Base-by-base conservation (phyloP, 2,888 invertebrate species). In the Mesopsocus fuscifrons region DNA sequence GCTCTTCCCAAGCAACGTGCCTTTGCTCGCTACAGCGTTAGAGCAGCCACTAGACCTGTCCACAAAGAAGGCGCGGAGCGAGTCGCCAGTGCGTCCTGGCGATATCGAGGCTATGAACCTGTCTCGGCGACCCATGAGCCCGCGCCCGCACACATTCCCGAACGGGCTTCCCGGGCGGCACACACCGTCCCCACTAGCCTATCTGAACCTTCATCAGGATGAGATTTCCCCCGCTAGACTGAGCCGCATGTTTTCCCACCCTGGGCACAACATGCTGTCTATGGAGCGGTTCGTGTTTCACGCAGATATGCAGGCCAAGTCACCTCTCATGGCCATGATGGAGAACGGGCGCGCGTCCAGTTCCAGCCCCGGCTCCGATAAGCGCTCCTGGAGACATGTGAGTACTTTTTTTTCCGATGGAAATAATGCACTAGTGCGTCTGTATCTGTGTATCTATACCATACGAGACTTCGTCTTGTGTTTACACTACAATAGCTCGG, bases 11-110 rank as follows among this genome's bases (percentile, higher is more conserved):
- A 40, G 34, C 46, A 44, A 45, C 20, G 44, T 45, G 34, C 46
- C 46, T 46, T 47, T 46, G 40, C 44, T 33, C 46, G 49, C 44
- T 47, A 49, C 38, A 20, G 41, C 49, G 51, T 44, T 53, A 42
- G 87, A 88, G 53, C 82, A 89, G 57, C 94, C 95, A 1, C 64
- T 95, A 44, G 94, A 95, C 62, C 68, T 95, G 51, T 89, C 89
- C 2, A 75, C 87, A 3, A 89, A 87, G 55, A 81, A 79, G 52
- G 74, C 71, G 3, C 65, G 59, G 47, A 57, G 67, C 69, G 71
- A 72, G 5, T 71, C 71, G 49, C 77, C 77, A 1, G 59, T 67
- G 11, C 69, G 72, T 53, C 69, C 73, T 54, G 68, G 67, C 46
- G 72, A 66, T 58, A 70, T 71, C 52, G 74, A 75, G 56, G 81